phyloP scores from a whole-genome alignment of 2,888 invertebrate species.

The Resseliella maxima region DNA sequence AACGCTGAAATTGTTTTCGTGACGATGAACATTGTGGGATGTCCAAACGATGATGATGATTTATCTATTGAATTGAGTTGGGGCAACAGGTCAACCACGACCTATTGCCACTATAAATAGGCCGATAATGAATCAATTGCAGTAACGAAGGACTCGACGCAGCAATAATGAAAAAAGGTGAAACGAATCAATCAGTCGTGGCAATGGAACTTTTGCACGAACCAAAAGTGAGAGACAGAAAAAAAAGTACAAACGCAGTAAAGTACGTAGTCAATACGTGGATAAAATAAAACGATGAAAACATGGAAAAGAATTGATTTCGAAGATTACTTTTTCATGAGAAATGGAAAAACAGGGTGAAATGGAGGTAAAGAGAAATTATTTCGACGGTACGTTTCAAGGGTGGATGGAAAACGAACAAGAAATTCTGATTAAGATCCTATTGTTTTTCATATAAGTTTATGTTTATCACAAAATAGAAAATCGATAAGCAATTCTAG shows the following conservation, averaged over 20 bases:
- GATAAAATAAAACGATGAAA: not conserved
- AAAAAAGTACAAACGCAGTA: too few relatives aligned
- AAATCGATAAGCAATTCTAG: slow-evolving; percentile 40
- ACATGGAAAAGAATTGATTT: slow-evolving; percentile 32
- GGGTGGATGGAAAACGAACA: not conserved
- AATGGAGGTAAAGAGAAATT: not conserved
- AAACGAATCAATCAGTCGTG: slow-evolving; percentile 25
- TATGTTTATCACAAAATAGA: slow-evolving; percentile 27
- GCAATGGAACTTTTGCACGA: not conserved
- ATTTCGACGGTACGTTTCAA: not conserved
- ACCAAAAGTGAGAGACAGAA: not conserved
- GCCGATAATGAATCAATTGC: slow-evolving; percentile 38
- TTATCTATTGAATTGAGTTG: slow-evolving; percentile 25
- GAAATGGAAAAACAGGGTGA: not conserved
- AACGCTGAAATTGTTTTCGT: not conserved
- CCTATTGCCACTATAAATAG: slow-evolving; percentile 48
- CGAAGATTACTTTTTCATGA: slow-evolving; percentile 3
- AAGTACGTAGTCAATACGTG: not conserved
- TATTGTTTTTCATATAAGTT: not conserved
- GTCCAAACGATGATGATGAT: slow-evolving; percentile 13
- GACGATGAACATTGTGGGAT: not conserved
- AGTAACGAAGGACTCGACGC: not conserved
- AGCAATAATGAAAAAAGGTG: slow-evolving; percentile 34
- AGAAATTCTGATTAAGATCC: slow-evolving; percentile 22
- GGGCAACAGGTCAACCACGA: slow-evolving; percentile 48